Conservation (phyloP, 2,797 vertebrate genomes). For the Presbytis comata region DNA sequence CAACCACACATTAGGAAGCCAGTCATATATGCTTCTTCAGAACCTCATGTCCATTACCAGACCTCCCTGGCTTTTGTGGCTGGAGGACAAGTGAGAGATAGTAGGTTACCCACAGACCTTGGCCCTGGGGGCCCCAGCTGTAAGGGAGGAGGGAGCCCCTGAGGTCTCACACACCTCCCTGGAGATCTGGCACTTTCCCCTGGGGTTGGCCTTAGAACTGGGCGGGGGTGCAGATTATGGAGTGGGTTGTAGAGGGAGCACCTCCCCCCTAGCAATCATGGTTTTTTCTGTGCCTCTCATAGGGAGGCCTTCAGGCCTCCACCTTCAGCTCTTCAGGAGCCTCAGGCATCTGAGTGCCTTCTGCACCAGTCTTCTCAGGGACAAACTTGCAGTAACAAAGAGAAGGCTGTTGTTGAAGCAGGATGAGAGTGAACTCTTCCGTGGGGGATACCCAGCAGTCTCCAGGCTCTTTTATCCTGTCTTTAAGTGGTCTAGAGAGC, state of each 20-base stretch:
- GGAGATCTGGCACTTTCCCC: background rate
- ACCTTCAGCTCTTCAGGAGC: background rate
- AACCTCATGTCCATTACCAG: background rate
- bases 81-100: background rate
- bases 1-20: background rate
- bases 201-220: background rate
- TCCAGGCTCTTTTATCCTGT: background rate
- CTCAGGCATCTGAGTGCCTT: background rate
- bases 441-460: background rate
- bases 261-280: background rate
- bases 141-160: background rate
- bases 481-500: background rate
- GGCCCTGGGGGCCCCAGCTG: background rate
- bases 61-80: background rate
- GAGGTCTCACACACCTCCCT: background rate
- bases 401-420: background rate
- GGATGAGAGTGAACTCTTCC: background rate
- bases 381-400: background rate
- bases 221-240: background rate
- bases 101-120: background rate
- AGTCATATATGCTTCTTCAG: background rate
- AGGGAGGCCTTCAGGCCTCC: background rate
- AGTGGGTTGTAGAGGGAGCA: background rate
- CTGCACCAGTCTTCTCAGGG: background rate
- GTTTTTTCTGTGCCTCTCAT: background rate